phyloP scores from a whole-genome alignment of 2,888 invertebrate species.

The Pachliopta kotzebuea region DNA sequence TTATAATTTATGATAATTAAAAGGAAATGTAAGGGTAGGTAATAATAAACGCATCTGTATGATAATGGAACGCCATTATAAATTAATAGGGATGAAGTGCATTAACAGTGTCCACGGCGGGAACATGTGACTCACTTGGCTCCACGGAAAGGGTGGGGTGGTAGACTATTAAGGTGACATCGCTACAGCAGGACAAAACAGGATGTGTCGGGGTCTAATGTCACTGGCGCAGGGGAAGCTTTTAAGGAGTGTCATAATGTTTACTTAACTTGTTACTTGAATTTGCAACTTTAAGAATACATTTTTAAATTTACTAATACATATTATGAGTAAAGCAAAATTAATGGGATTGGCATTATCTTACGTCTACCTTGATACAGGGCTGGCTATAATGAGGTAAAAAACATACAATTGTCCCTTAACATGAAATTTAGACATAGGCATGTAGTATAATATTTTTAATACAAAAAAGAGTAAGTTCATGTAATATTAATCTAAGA shows the following conservation, averaged over 20 bases:
- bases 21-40: background rate
- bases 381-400: no score
- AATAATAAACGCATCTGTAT: slow-evolving; percentile 24
- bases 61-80: slow-evolving; percentile 22
- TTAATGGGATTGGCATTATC: no score
- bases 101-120: slow-evolving; percentile 20
- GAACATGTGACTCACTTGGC: slow-evolving; percentile 21
- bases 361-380: no score
- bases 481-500: no score
- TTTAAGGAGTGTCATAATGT: slow-evolving; percentile 47
- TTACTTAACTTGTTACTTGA: slow-evolving; percentile 17
- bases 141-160: slow-evolving; percentile 10
- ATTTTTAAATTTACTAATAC: background rate
- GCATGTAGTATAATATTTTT: no score
- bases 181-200: slow-evolving; percentile 53
- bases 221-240: slow-evolving; percentile 41
- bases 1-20: background rate
- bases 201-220: slow-evolving; percentile 45
- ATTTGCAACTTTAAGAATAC: background rate
- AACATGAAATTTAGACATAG: no score
- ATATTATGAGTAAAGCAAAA: background rate
- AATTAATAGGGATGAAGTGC: slow-evolving; percentile 23
- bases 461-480: no score
- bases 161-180: slow-evolving; percentile 46
- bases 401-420: no score